phyloP scores from a whole-genome alignment of 2,888 invertebrate species.

The Stramonita haemastoma region DNA sequence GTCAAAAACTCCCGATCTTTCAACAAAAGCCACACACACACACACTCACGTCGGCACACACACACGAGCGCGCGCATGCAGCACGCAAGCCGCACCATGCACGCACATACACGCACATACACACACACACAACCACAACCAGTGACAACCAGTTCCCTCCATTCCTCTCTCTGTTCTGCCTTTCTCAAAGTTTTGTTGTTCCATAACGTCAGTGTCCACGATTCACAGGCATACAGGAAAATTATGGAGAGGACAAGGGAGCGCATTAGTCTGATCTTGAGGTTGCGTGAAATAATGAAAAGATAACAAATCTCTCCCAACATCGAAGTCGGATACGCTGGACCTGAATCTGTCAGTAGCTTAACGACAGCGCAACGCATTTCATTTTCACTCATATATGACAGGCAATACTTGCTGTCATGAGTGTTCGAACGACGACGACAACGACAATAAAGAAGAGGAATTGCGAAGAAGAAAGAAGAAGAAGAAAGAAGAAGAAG shows the following conservation, averaged over 20 bases:
- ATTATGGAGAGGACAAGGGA: too few species aligned
- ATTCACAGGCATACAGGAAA: too few species aligned
- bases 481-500: not conserved
- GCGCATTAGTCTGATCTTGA: too few species aligned
- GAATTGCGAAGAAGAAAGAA: not conserved
- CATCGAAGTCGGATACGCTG: not conserved
- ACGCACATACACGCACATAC: not conserved
- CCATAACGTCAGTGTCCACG: too few species aligned
- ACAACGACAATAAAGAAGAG: not conserved
- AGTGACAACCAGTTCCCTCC: too few species aligned
- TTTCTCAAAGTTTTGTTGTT: too few species aligned
- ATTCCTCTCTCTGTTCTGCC: too few species aligned
- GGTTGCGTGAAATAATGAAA: too few species aligned
- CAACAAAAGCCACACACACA: not conserved
- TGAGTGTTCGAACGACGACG: not conserved
- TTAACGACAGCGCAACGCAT: too few species aligned
- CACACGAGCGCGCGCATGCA: not conserved
- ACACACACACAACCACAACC: not conserved
- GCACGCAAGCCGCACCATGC: not conserved
- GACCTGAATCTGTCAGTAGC: not conserved
- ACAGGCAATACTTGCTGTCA: not conserved
- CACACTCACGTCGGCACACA: not conserved
- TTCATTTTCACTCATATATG: not conserved
- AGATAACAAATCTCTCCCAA: not conserved
- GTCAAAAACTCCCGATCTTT: too few species aligned